Base-by-base conservation (phyloP, 2,797 vertebrate species). In the Alosa sapidissima region DNA sequence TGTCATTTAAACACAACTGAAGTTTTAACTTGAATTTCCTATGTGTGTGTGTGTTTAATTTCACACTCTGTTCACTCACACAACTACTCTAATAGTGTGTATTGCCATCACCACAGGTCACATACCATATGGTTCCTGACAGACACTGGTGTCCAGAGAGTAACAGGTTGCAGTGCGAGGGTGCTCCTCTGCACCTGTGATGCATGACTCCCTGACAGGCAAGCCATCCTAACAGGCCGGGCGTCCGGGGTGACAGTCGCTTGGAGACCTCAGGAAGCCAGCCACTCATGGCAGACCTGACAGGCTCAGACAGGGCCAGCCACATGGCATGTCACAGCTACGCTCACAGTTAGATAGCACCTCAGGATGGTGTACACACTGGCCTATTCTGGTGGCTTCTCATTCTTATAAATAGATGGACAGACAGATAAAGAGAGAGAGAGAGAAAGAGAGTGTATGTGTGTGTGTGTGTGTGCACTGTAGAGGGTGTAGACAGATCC, bases 241-340 rank as follows among this genome's bases (percentile, higher is more conserved):
- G 5, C 45, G 21, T 84, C 28, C 24, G 33, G 81, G 83, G 83
- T 81, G 83, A 84, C 28, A 84, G 72, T 58, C n/a, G 24, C 83
- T 81, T n/a, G 24, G 83, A 72, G 68, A 84, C 60, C 48, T 84
- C 48, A 51, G 65, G 21, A 75, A 72, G 45, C 72, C 72, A 84
- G n/a, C 72, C 75, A 33, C 45, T 60, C 54, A 81, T 81, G 58
- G 47, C n/a, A 36, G 48, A 84, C 54, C 55, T 81, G 54, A 84
- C 84, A 84, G 84, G 41, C 60, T 24, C 72, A 60, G 75, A 41
- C 78, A 28, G 41, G 36, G 11, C 84, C 28, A 48, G 36, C 28
- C 7, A 49, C 28, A 49, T 24, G 33, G 81, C 75, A 84, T 14
- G 41, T 78, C 72, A 47, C 41, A 47, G 36, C 7, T 14, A 78